Evolutionary conservation across 2,888 invertebrate genomes (phyloP).

Genomic region (Drosophila rellima): DNA sequence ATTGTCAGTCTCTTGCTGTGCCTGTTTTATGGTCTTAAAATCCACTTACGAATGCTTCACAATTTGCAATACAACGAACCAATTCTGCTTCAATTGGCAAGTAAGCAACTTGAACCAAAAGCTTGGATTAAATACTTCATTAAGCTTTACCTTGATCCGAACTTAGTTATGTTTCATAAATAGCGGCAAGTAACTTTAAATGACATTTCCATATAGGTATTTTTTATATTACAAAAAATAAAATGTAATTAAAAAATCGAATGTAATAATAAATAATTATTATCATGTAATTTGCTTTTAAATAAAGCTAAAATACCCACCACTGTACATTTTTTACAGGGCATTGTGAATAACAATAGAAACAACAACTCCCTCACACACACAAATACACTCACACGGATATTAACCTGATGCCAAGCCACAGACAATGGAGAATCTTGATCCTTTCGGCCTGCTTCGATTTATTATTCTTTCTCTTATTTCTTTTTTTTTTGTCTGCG

Average conservation of each 20-base stretch:
- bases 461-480: conserved; percentile 32
- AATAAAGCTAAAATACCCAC: neutral
- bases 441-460: conserved; percentile 28
- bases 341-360: neutral
- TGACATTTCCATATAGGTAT: too few relatives aligned
- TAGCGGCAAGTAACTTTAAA: too few relatives aligned
- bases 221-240: too few relatives aligned
- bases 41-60: conserved; percentile 38
- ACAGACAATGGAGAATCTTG: conserved; percentile 38
- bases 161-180: neutral
- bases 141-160: neutral
- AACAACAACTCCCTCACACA: neutral
- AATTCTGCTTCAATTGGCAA: neutral
- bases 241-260: too few relatives aligned
- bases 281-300: too few relatives aligned
- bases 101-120: conserved; percentile 14
- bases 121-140: conserved; percentile 1
- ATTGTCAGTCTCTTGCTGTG: neutral
- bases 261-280: too few relatives aligned
- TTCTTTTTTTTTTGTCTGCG: neutral
- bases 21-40: conserved; percentile 26
- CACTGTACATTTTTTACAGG: neutral
- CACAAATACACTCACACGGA: neutral
- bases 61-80: conserved; percentile 6
- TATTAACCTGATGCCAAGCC: conserved; percentile 23